Evolutionary conservation across 37 sponge, comb jelly and placozoan species (phyloP), one percentile per base, ranked within the genome.

Genomic region (Spongia lamella): DNA sequence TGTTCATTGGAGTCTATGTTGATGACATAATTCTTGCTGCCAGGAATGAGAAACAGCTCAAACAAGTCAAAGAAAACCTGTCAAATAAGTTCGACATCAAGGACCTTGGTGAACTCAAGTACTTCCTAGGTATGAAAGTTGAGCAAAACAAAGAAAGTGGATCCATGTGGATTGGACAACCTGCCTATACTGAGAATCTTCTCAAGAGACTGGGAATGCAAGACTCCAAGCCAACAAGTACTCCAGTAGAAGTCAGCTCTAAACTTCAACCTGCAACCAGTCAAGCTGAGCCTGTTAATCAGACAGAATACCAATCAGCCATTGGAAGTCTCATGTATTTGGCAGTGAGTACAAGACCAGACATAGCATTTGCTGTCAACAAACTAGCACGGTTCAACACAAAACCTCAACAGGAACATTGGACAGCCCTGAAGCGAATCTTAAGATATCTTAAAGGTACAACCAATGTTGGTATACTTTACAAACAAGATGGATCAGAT

Each of bases 161-260:
- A n/a, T n/a, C n/a, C n/a, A 50, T 82, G 37, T 82, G 75, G 75
- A 63, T 82, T 53, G 59, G 73, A 31, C 83, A 82, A 47, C 83
- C 83, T 31, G 57, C 66, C 3, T 82, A 64, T 37, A 65, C 75
- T 17, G 75, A 80, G 61, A 31, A 57, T 21, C 21, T 80, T 31
- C 72, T 80, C 21, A 31, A 79, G 38, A 70, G 32, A 29, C 61
- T 59, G 50, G 81, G 64, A 17, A 80, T 80, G 72, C 33, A 47
- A 13, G 56, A 77, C 37, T 31, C 66, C 20, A 72, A 81, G 64
- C 62, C 66, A 34, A 63, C 20, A 20, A 9, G 52, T n/a, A 81
- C 80, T 20, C 73, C 65, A 31, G 66, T 70, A 13, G 51, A 66
- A 38, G 40, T 38, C 19, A 47, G 32, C 21, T 54, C 11, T 63